Evolutionary conservation across 53 echinoderm and acorn worm species (phyloP).

Genomic region (Holothuria scabra): DNA sequence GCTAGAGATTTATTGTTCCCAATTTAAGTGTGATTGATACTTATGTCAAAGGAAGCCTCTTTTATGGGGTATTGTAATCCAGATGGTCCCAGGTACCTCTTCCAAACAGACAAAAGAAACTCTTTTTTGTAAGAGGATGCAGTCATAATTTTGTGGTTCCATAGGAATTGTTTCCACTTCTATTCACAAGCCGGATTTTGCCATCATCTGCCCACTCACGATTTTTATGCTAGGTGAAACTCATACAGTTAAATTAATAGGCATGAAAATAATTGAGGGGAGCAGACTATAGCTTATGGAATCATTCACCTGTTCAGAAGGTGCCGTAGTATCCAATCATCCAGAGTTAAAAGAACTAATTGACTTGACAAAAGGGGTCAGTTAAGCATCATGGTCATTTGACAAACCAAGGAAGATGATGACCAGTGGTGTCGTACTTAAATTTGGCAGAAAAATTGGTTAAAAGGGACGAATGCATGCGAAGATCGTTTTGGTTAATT

Average conservation of each 20-base stretch:
- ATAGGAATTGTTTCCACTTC: neutral
- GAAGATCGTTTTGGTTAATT: too few species aligned
- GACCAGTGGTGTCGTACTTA: too few species aligned
- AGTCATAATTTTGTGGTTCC: neutral
- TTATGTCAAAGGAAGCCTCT: too few species aligned
- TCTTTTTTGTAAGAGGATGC: conserved; percentile 15
- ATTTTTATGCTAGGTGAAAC: neutral
- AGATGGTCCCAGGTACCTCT: neutral
- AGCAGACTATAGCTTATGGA: neutral
- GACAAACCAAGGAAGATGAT: too few species aligned
- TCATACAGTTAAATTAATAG: neutral
- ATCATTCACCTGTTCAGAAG: neutral
- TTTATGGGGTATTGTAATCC: neutral
- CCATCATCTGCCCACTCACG: conserved; percentile 34
- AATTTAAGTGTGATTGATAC: too few species aligned
- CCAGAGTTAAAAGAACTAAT: too few species aligned
- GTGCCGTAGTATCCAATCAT: neutral
- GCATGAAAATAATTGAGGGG: conserved; percentile 14
- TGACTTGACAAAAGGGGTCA: too few species aligned
- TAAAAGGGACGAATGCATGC: too few species aligned
- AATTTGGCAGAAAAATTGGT: too few species aligned
- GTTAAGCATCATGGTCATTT: too few species aligned
- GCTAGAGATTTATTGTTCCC: too few species aligned
- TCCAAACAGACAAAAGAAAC: neutral
- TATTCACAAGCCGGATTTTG: neutral